Evolutionary conservation across 92 coral and sea anemone species (phyloP), one percentile per base, ranked within the genome.

Genomic region (Phenganax marumi): DNA sequence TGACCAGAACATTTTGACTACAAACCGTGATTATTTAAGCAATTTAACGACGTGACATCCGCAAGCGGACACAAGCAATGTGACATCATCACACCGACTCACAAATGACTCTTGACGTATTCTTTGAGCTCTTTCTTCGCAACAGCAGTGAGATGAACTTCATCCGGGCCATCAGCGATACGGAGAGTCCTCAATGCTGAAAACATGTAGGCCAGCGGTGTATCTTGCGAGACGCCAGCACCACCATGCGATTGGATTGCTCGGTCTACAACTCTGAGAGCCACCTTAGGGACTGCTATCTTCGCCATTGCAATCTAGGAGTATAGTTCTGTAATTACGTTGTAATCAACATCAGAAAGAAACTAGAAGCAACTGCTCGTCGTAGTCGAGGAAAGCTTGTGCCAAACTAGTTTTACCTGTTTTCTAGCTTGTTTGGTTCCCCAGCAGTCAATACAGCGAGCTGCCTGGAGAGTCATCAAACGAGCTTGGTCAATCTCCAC

Each of bases 191-290:
- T 93, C 50, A 87, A 86, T 0, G 65, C 68, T n/a, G 91, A 58
- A 70, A 86, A 96, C 80, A 89, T 60, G 81, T 80, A 18, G 17
- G 97, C 83, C 85, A 96, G 89, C 73, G 95, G 91, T 18, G 99
- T 87, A 80, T 96, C 99, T 80, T 96, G 99, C 47, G 90, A 96
- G 43, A 96, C 92, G 6, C 99, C 99, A 87, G 87, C 93, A 85
- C 97, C 99, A 75, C 99, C 99, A 88, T 92, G 92, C 81, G 93
- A 95, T 77, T 96, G 99, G 76, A 96, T 96, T 10, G 99, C 99
- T 21, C 99, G 97, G 86, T 96, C 99, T 52, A 87, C 77, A 4
- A 96, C 99, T 52, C 84, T 81, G 70, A 91, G 89, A 10, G 91
- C 96, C 96, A 92, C 87, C n/a, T 96, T 93, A 18, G 99, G 93